Evolutionary conservation across 2,797 vertebrate species (phyloP).

Genomic region (Tapera naevia): DNA sequence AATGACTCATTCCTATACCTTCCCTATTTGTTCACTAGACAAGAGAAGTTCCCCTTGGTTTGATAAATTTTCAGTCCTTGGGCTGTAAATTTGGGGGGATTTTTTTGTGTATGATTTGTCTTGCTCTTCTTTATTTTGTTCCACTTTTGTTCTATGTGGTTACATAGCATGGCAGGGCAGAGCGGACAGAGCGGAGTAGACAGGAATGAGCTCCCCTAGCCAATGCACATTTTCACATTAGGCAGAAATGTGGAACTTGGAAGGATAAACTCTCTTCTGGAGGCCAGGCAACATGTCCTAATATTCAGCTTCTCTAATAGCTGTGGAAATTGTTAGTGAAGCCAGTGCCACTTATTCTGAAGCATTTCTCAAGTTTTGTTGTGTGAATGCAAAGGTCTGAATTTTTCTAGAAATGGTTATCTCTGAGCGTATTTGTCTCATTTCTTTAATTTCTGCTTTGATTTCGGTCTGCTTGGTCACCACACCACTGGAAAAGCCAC

Average conservation of each 20-base stretch:
- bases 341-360: not conserved
- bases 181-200: not conserved
- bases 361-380: not conserved
- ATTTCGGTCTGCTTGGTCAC: not conserved
- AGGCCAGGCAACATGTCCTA: not conserved
- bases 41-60: not conserved
- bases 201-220: not conserved
- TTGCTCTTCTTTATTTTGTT: slow-evolving; percentile 27
- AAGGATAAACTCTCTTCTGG: not conserved
- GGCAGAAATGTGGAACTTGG: not conserved
- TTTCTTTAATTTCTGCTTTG: slow-evolving; percentile 8
- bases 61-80: not conserved
- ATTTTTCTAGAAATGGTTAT: not conserved
- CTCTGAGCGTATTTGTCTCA: not conserved
- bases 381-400: not conserved
- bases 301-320: not conserved
- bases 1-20: not conserved
- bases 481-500: not conserved
- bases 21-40: not conserved
- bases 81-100: not conserved
- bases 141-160: not conserved
- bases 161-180: not conserved
- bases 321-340: not conserved
- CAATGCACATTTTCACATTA: not conserved
- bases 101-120: not conserved